Conservation (phyloP, 2,888 invertebrate species). For the Lasioglossum vierecki region DNA sequence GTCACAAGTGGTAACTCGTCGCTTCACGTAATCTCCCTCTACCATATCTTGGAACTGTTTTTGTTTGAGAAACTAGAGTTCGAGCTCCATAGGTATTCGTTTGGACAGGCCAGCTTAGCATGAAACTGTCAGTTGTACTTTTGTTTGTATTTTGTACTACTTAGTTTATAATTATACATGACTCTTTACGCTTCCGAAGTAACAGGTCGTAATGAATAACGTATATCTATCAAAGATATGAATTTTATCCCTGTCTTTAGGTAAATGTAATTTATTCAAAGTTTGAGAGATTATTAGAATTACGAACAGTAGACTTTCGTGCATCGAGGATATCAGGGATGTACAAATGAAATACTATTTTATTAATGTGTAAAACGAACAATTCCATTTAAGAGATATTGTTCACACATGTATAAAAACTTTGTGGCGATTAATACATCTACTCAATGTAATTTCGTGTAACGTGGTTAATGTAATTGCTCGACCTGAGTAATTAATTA, state of each 20-base stretch:
- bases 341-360: background rate
- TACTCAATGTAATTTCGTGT: background rate
- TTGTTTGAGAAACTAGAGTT: background rate
- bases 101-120: background rate
- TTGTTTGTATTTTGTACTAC: background rate
- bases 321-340: background rate
- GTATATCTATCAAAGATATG: too few species aligned
- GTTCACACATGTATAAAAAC: background rate
- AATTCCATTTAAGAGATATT: background rate
- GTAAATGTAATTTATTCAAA: background rate
- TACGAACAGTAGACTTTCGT: background rate
- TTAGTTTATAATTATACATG: too few species aligned
- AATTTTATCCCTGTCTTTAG: background rate
- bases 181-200: too few species aligned
- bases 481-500: conserved; percentile 27
- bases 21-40: background rate
- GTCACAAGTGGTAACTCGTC: background rate
- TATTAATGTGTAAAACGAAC: background rate
- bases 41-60: background rate
- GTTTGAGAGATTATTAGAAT: background rate
- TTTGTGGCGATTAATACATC: background rate
- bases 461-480: conserved; percentile 1
- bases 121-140: background rate
- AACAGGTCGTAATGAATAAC: too few species aligned
- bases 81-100: background rate